Evolutionary conservation across 2,888 invertebrate genomes (phyloP), one percentile per base, ranked within the genome.

Genomic region (Erannis defoliaria): DNA sequence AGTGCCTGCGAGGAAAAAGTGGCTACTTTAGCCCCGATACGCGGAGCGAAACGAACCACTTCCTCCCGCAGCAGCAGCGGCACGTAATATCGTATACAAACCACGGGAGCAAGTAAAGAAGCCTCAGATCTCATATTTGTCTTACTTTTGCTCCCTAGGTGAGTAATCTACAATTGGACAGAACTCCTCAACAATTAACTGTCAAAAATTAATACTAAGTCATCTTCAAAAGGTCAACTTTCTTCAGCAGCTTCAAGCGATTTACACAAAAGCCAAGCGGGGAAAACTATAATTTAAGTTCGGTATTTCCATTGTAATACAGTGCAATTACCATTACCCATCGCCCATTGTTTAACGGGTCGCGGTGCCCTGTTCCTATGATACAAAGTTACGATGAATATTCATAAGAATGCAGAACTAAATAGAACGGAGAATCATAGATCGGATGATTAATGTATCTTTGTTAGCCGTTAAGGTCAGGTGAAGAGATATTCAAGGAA

Each of bases 231-330:
- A 54, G 61, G 53, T 53, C 46, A 66, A 62, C 43, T 53, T 54
- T 66, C 62, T 53, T 31, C 35, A 55, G 48, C 35, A 62, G 46
- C 58, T 43, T 21, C 14, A 21, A 72, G 75, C 74, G 75, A 78
- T 80, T 80, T 78, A 70, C 72, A 75, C 73, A 56, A 62, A 67
- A 76, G 75, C 75, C 76, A 72, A 78, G 80, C 77, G 78, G 78
- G 80, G 84, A 88, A 85, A 85, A 82, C 81, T 84, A 85, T 88
- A 86, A 88, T 90, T 87, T 86, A 75, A 75, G 78, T 70, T 69
- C 66, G 84, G 85, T 86, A 86, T 90, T 82, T 80, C 81, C 86
- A 87, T 89, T 88, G 88, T 85, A 80, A 79, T 80, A 75, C 26
- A 14, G 42, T 38, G 73, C 64, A 62, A 67, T 62, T 78, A 75